These are phyloP conservation scores for Periophthalmus magnuspinnatus DNA, from an alignment of 2,797 vertebrate genomes.

Conservation along the genomic window DNA sequence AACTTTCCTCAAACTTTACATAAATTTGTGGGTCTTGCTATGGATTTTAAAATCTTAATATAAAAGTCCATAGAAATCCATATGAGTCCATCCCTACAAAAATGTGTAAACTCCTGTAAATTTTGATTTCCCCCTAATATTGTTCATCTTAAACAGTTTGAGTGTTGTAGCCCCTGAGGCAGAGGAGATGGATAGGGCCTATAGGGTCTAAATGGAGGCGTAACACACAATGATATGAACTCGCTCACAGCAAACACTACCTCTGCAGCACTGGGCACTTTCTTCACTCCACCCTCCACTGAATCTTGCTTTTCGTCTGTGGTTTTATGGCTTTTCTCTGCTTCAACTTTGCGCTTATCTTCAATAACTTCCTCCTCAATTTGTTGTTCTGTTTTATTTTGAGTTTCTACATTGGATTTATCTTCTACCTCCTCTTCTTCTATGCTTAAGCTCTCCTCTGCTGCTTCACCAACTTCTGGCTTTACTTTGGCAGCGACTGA, in stretches of 20 bases:
- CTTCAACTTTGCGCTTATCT: conserved; percentile 23
- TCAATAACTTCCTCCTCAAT: conserved; percentile 46
- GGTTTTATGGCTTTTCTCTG: conserved; percentile 9
- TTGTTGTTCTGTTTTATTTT: conserved; percentile 12
- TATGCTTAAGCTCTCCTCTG: conserved; percentile 18
- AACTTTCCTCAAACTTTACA: too few relatives aligned
- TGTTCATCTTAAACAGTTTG: background rate
- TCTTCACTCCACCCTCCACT: conserved; percentile 33
- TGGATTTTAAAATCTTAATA: too few relatives aligned
- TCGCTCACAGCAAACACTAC: conserved; percentile 61
- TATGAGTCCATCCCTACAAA: too few relatives aligned
- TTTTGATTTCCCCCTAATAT: background rate
- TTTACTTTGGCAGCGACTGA: conserved; percentile 13
- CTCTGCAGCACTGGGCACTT: conserved; percentile 51
- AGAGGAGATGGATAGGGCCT: conserved; percentile 53
- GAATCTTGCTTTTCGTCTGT: conserved; percentile 18
- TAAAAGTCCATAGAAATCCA: too few relatives aligned
- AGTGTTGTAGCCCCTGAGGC: conserved; percentile 42
- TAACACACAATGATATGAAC: conserved; percentile 12
- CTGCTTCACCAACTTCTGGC: conserved; percentile 11
- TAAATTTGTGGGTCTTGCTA: too few relatives aligned
- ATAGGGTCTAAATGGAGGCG: conserved; percentile 13
- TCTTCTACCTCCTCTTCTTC: conserved; percentile 13
- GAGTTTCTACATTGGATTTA: conserved; percentile 12
- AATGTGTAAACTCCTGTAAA: too few relatives aligned